Percentiles rank a stretch among this genome's conserved stretches.
These are phyloP conservation scores for Anolis sagrei DNA, from an alignment of 2,113 vertebrate species.

Conservation along the genomic window DNA sequence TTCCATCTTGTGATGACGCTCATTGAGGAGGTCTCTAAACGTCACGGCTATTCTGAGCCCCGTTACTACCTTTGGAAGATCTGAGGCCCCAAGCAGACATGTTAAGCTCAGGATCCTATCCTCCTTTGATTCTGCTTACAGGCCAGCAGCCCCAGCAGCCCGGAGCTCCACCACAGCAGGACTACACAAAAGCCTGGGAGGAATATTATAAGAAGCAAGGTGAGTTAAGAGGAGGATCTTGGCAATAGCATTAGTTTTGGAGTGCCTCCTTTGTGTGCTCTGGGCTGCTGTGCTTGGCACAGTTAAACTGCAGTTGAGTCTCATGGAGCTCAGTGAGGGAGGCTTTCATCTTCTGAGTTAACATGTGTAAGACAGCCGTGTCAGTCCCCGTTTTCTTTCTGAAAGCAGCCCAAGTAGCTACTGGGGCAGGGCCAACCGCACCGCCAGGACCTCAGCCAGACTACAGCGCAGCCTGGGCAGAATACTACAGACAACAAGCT, in stretches of 20 bases:
- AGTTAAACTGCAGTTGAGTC: no score
- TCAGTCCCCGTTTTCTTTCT: slow-evolving; percentile 10
- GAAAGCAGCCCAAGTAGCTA: slow-evolving; percentile 73
- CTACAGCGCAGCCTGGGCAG: slow-evolving; percentile 93
- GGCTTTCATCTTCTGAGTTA: neutral
- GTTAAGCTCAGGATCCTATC: neutral
- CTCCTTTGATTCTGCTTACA: slow-evolving; percentile 35
- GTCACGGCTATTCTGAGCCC: neutral
- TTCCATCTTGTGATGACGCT: neutral
- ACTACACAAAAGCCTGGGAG: slow-evolving; percentile 80
- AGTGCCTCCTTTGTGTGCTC: neutral
- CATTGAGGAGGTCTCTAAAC: neutral
- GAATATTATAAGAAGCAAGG: slow-evolving; percentile 80
- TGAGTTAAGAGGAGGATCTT: slow-evolving; percentile 24
- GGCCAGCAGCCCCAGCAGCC: slow-evolving; percentile 78
- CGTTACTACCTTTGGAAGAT: neutral
- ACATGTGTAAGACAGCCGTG: neutral
- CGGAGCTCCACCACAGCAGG: slow-evolving; percentile 71
- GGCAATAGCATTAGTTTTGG: neutral
- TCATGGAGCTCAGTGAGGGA: neutral
- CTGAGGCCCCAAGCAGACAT: no score
- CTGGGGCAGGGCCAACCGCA: slow-evolving; percentile 72
- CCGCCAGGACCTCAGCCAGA: slow-evolving; percentile 82
- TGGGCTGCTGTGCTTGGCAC: neutral
- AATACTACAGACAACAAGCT: slow-evolving; percentile 94